A percentile compares a stretch with the other conserved stretches of the same genome.
phyloP scores from a whole-genome alignment of 1,140 invertebrate genomes.

The Drosophila oshimai region DNA sequence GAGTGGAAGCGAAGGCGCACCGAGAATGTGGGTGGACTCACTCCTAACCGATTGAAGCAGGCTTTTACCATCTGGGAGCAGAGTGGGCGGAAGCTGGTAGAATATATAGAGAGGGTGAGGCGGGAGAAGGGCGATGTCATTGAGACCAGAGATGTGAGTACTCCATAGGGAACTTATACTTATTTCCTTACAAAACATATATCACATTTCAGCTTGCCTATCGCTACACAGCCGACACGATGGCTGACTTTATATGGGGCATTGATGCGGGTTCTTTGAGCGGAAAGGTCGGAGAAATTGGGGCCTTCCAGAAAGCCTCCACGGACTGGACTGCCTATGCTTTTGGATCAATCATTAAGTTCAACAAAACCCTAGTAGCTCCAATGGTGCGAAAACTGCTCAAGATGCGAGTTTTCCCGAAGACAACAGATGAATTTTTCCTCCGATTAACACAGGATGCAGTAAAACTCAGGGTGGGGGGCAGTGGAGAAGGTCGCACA shows the following conservation, averaged over 20 bases:
- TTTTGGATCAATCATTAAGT: slow-evolving; percentile 29
- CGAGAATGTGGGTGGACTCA: slow-evolving; percentile 84
- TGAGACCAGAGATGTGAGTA: slow-evolving; percentile 63
- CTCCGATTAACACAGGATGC: slow-evolving; percentile 62
- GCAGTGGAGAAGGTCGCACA: slow-evolving; percentile 37
- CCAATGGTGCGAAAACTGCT: slow-evolving; percentile 38
- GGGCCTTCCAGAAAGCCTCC: slow-evolving; percentile 50
- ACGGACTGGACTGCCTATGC: slow-evolving; percentile 28
- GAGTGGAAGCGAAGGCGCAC: slow-evolving; percentile 84
- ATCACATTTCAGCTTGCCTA: slow-evolving; percentile 41
- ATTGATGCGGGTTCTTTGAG: slow-evolving; percentile 72
- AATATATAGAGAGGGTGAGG: slow-evolving; percentile 27
- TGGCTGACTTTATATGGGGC: slow-evolving; percentile 83
- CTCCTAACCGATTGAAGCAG: slow-evolving; percentile 72
- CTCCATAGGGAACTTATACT: neutral
- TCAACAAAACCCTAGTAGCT: slow-evolving; percentile 46
- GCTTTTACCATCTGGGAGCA: slow-evolving; percentile 62
- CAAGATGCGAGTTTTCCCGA: slow-evolving; percentile 39
- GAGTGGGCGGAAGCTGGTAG: slow-evolving; percentile 30
- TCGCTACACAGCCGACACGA: slow-evolving; percentile 83
- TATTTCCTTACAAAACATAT: neutral
- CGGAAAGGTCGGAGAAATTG: slow-evolving; percentile 31
- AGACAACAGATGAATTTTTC: slow-evolving; percentile 61
- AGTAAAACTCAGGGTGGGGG: slow-evolving; percentile 52
- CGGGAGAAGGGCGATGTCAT: slow-evolving; percentile 29